Base-by-base conservation (phyloP, 35 echinoderm and acorn worm genomes). In the Nesometra sesokonis region DNA sequence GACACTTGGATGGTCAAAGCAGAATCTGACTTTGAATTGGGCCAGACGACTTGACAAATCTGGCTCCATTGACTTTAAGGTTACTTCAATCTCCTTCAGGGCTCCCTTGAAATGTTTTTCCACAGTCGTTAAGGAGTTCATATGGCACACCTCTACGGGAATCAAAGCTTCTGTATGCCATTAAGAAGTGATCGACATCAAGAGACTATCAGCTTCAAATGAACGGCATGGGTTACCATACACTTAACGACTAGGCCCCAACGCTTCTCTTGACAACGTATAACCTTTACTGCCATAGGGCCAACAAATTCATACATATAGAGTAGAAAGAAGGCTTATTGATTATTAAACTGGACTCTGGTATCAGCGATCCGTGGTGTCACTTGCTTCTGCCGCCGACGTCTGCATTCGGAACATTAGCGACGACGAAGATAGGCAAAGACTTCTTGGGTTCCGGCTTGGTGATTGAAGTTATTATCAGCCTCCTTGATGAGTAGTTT, bases 401-500 rank as follows among this genome's bases (percentile, higher is more conserved):
- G 43, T 67, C 31, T 31, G 34, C 84, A 85, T 0, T 85, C 23
- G 67, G 36, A 0, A 32, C 84, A 85, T 29, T 15, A n/a, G 33
- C 0, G 47, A 46, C 30, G 39, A 11, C 85, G 13, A 11, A 87
- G 23, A 29, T 90, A 33, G n/a, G 88, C 79, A 46, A 43, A 86
- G 8, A 86, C 35, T 34, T 87, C 88, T 39, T 86, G 40, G 23
- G 84, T 85, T 3, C 46, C 84, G 9, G 40, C 84, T 32, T 85
- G 39, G 11, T 85, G 84, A 30, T 29, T 47, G 37, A 84, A 84
- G 35, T 85, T 0, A 5, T n/a, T 76, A 85, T 85, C 84, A 5
- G 46, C 46, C 11, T 67, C 40, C 32, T 85, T 19, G 43, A 85
- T 85, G 0, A 85, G 46, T 13, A 85, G 46, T 11, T 85, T 57